Conservation (phyloP, 1,140 invertebrate genomes). For the Drosophila virilis region DNA sequence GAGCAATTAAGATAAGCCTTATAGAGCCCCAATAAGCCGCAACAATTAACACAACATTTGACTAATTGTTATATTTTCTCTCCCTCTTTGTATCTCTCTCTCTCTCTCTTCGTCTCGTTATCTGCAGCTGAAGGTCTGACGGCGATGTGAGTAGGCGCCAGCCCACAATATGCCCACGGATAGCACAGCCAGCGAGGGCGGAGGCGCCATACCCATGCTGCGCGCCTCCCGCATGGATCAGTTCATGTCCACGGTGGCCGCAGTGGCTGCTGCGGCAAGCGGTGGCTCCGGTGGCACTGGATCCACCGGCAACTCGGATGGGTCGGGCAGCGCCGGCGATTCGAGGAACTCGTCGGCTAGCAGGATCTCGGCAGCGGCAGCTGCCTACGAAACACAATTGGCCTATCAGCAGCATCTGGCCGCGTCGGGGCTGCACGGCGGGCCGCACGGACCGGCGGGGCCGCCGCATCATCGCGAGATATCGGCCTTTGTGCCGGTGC, state of each 20-base stretch:
- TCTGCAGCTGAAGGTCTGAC: conserved; percentile 57
- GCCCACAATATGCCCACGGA: conserved; percentile 77
- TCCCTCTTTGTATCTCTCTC: conserved; percentile 4
- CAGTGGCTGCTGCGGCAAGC: conserved; percentile 41
- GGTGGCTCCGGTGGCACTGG: conserved; percentile 25
- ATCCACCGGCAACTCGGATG: conserved; percentile 32
- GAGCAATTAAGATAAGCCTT: conserved; percentile 74
- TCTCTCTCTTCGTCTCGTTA: conserved; percentile 5
- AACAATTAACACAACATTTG: conserved; percentile 66
- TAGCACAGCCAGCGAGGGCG: conserved; percentile 67
- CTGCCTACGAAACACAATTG: conserved; percentile 88
- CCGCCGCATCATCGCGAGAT: conserved; percentile 88
- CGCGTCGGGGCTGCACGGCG: conserved; percentile 84
- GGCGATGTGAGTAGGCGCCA: conserved; percentile 57
- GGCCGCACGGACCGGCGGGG: conserved; percentile 51
- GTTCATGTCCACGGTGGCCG: conserved; percentile 85
- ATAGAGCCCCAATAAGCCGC: conserved; percentile 51
- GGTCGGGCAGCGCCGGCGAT: conserved; percentile 84
- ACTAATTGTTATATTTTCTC: conserved; percentile 71
- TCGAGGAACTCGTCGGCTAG: conserved; percentile 85
- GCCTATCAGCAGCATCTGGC: conserved; percentile 89
- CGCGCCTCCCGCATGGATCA: conserved; percentile 86
- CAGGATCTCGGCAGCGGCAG: conserved; percentile 74
- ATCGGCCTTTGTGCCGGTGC: conserved; percentile 93
- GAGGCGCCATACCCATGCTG: conserved; percentile 74